A percentile compares a stretch with the other conserved stretches of the same genome.
Evolutionary conservation across 53 echinoderm and acorn worm genomes (phyloP).

Genomic region (Crossaster papposus): DNA sequence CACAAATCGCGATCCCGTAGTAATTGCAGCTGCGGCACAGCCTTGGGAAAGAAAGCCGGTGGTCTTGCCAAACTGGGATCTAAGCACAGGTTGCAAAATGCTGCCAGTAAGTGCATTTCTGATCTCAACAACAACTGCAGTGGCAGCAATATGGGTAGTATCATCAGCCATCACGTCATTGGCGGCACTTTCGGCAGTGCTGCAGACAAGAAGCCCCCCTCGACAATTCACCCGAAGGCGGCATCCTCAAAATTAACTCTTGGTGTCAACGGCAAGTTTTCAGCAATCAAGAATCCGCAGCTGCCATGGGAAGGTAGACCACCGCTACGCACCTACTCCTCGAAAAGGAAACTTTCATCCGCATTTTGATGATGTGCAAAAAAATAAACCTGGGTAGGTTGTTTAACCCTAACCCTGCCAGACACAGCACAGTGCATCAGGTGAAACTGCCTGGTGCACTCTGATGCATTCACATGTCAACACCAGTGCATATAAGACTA

Average conservation of each 20-base stretch:
- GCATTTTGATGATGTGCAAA: neutral
- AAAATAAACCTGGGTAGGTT: neutral
- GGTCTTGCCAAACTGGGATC: neutral
- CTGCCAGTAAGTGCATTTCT: neutral
- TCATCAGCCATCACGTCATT: neutral
- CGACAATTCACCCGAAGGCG: neutral
- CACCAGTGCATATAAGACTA: no score
- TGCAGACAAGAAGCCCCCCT: neutral
- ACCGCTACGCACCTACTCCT: constrained; percentile 37
- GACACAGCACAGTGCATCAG: no score
- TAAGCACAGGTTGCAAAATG: neutral
- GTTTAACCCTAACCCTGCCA: neutral
- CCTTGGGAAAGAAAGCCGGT: neutral
- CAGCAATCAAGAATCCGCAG: neutral
- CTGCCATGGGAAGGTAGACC: constrained; percentile 41
- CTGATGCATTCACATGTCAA: no score
- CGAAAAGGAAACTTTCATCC: constrained; percentile 1
- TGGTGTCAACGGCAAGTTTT: neutral
- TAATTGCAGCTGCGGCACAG: neutral
- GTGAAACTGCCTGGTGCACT: no score
- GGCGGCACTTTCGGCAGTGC: neutral
- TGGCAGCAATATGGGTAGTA: neutral
- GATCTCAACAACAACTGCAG: constrained; percentile 42
- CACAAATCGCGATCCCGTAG: neutral
- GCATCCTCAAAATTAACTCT: neutral